Evolutionary conservation across 2,797 vertebrate genomes (phyloP).

Genomic region (Bradypodion ventrale): DNA sequence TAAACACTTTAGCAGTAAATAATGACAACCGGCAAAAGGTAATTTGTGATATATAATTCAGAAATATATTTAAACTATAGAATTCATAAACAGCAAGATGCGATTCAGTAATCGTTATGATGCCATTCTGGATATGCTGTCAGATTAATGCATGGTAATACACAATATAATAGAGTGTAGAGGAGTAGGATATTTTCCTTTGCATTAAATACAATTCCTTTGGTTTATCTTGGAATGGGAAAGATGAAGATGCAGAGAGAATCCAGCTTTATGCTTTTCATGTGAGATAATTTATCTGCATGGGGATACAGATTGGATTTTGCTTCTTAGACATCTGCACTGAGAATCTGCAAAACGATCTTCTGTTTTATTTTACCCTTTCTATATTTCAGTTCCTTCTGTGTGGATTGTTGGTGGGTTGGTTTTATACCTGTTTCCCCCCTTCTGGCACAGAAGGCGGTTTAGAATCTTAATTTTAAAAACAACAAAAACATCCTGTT

Average conservation of each 20-base stretch:
- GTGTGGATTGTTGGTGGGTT: neutral
- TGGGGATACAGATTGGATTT: neutral
- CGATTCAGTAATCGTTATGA: neutral
- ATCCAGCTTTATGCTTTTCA: neutral
- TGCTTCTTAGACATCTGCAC: rapidly evolving
- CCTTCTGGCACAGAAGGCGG: too few relatives aligned
- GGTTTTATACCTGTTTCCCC: too few relatives aligned
- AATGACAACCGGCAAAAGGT: neutral
- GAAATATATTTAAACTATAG: neutral
- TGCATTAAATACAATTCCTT: neutral
- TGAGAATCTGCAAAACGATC: conserved; percentile 5
- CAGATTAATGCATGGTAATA: neutral
- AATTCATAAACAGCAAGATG: too few relatives aligned
- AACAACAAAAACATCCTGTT: too few relatives aligned
- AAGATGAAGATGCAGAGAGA: neutral
- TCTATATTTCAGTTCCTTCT: neutral
- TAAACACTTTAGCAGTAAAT: neutral
- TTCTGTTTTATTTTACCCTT: conserved; percentile 9
- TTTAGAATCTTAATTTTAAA: too few relatives aligned
- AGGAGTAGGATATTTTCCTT: neutral
- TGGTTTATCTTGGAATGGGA: neutral
- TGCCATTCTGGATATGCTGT: neutral
- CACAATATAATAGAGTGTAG: neutral
- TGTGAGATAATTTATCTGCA: neutral
- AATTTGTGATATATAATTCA: neutral